Evolutionary conservation across 2,888 invertebrate species (phyloP).

Genomic region (Brachyopa scutellaris): DNA sequence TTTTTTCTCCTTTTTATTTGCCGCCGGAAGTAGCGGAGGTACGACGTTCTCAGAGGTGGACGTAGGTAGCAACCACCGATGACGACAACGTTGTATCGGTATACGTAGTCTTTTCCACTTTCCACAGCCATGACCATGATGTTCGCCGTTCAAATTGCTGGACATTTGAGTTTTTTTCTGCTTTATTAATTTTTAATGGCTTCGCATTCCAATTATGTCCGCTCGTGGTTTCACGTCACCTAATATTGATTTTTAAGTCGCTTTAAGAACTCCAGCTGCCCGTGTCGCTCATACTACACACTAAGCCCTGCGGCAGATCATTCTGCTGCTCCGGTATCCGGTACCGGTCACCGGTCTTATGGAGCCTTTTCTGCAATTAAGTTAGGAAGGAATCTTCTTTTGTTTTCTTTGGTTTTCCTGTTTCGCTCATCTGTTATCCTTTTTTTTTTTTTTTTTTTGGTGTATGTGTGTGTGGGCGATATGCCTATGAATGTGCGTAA

Average conservation of each 20-base stretch:
- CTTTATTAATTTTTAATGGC: constrained; percentile 66
- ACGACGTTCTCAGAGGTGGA: constrained; percentile 13
- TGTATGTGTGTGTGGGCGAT: not conserved
- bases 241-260: constrained; percentile 51
- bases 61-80: constrained; percentile 13
- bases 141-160: constrained; percentile 49
- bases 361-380: constrained; percentile 27
- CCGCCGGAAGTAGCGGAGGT: constrained; percentile 44
- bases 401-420: constrained; percentile 2
- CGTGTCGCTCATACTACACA: constrained; percentile 8
- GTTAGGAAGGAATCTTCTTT: constrained; percentile 27
- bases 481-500: constrained; percentile 46
- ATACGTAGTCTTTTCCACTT: no score
- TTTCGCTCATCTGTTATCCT: constrained; percentile 29
- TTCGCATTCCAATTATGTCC: constrained; percentile 59
- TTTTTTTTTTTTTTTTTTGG: not conserved
- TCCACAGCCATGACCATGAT: constrained; percentile 21
- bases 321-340: not conserved
- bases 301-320: not conserved
- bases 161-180: constrained; percentile 56
- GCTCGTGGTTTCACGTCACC: constrained; percentile 2
- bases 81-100: constrained; percentile 11
- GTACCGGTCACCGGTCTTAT: no score
- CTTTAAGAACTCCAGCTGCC: not conserved
- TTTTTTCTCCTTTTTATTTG: constrained; percentile 30